Evolutionary conservation across 2,797 vertebrate species (phyloP).

Genomic region (Enoplosus armatus): DNA sequence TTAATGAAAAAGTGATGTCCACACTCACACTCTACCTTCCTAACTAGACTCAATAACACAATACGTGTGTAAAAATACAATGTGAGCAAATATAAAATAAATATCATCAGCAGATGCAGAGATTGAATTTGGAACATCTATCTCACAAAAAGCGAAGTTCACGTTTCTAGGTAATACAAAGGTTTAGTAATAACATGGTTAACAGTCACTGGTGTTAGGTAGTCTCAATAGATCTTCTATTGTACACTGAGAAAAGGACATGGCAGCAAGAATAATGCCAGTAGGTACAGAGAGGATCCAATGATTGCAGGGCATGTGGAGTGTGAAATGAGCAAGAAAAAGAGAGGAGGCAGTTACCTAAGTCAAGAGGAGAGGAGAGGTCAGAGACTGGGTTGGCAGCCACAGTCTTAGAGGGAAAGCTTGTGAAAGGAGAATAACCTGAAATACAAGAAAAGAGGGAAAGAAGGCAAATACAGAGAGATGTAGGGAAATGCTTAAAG

Average conservation of each 20-base stretch:
- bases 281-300: conserved; percentile 13
- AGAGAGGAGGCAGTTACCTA: conserved; percentile 88
- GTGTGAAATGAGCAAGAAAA: conserved; percentile 63
- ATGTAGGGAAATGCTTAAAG: conserved; percentile 55
- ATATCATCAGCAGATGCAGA: background rate
- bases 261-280: conserved; percentile 15
- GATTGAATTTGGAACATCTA: background rate
- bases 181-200: background rate
- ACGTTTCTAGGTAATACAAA: background rate
- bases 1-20: background rate
- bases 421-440: conserved; percentile 94
- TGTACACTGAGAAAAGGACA: background rate
- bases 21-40: background rate
- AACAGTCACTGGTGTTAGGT: background rate
- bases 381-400: conserved; percentile 92
- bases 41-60: background rate
- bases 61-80: background rate
- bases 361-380: conserved; percentile 91
- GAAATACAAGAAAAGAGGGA: conserved; percentile 87
- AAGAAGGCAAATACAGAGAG: conserved; percentile 59
- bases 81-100: background rate
- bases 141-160: background rate
- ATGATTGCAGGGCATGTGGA: conserved; percentile 50
- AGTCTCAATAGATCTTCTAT: background rate
- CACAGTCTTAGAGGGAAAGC: conserved; percentile 93